phyloP scores from a whole-genome alignment of 2,888 invertebrate genomes.

The Andrena bicolor region DNA sequence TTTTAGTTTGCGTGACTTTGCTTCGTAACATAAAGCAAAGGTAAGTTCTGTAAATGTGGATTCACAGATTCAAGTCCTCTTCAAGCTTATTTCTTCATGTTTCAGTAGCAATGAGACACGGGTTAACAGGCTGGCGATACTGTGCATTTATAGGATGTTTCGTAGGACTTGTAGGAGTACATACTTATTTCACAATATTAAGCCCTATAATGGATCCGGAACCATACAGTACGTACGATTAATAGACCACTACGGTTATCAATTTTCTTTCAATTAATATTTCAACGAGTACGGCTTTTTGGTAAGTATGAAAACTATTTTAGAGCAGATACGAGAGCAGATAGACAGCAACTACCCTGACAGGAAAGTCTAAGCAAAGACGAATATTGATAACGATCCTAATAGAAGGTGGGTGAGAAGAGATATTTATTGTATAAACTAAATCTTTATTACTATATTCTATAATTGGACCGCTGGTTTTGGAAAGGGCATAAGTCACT shows the following conservation, averaged over 20 bases:
- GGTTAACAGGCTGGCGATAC: slow-evolving; percentile 84
- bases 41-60: not conserved
- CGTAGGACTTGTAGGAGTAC: slow-evolving; percentile 86
- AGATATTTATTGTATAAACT: slow-evolving; percentile 67
- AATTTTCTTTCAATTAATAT: slow-evolving; percentile 12
- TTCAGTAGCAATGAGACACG: slow-evolving; percentile 16
- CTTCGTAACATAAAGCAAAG: too few species aligned
- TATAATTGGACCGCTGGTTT: slow-evolving; percentile 53
- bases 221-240: slow-evolving; percentile 87
- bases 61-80: not conserved
- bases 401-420: slow-evolving; percentile 17
- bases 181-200: slow-evolving; percentile 88
- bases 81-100: not conserved
- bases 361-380: not conserved
- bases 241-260: not conserved
- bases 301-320: slow-evolving; percentile 5
- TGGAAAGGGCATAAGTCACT: slow-evolving; percentile 46
- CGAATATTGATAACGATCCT: too few species aligned
- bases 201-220: slow-evolving; percentile 88
- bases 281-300: slow-evolving; percentile 12
- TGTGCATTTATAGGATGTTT: slow-evolving; percentile 86
- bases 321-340: slow-evolving; percentile 16
- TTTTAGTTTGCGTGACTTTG: too few species aligned
- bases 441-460: slow-evolving; percentile 64
- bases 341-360: not conserved